Evolutionary conservation across 2,797 vertebrate species (phyloP), one percentile per base, ranked within the genome.

Genomic region (Anomalospiza imberbis): DNA sequence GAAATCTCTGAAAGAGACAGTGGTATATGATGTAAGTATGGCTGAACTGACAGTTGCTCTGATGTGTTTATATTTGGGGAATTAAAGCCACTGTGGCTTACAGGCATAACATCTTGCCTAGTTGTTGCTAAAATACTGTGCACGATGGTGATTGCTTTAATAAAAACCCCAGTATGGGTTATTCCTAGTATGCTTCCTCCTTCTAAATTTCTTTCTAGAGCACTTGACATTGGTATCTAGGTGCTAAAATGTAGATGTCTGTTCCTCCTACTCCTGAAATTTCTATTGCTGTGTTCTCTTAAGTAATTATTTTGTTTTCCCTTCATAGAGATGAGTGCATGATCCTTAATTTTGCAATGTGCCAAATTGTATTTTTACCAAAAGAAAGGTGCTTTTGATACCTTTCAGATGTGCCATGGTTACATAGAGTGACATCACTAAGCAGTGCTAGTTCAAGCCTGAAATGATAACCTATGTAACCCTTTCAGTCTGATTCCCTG

Each of bases 161-260:
- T 26, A 85, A 63, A 66, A 85, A 70, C 25, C 54, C n/a, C 62
- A 81, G 3, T 47, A 7, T 44, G 29, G 40, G 11, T 20, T 84
- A 31, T 72, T 92, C 22, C 19, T 60, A 2, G 62, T 79, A 32
- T 66, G 18, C 65, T 81, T 78, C 42, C 22, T 14, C 53, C 58
- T 91, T 89, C 26, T 32, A 78, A 38, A 78, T 85, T 68, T 42
- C 6, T 91, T 93, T 73, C 48, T 88, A 32, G 60, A 94, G 79
- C 79, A 57, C 38, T 89, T 62, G 34, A 73, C 40, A 7, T 6
- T 90, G 73, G 85, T 94, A 94, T 91, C 65, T 95, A 87, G 89
- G 93, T 96, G 94, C 85, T 44, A 40, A 91, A 91, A 87, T 51
- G 12, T 40, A 76, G 32, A 84, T 72, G 13, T 54, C 29, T 87